These are phyloP conservation scores for Chelonoidis abingdonii DNA, from an alignment of 2,113 vertebrate species.

Conservation along the genomic window DNA sequence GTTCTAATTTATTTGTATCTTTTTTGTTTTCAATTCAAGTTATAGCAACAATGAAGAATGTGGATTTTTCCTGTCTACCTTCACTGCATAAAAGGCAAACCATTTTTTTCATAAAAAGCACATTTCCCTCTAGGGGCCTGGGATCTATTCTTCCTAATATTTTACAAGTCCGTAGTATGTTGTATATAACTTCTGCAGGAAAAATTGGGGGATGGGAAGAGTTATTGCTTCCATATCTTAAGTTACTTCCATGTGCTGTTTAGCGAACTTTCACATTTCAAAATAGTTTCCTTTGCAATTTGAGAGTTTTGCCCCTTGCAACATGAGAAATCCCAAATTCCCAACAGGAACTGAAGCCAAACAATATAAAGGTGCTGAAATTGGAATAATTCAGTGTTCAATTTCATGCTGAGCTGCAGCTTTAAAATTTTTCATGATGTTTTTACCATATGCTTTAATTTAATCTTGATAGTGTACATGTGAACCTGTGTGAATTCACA, in stretches of 20 bases:
- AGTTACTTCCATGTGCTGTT: background rate
- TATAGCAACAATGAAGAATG: background rate
- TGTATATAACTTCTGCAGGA: background rate
- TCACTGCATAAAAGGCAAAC: background rate
- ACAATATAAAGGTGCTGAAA: background rate
- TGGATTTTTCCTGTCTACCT: background rate
- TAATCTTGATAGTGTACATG: slow-evolving; percentile 19
- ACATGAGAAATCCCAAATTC: slow-evolving; percentile 12
- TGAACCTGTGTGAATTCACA: background rate
- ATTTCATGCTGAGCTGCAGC: slow-evolving; percentile 3
- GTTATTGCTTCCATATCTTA: background rate
- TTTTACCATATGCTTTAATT: slow-evolving; percentile 1
- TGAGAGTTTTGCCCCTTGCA: background rate
- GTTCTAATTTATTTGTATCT: background rate
- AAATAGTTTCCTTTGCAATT: background rate
- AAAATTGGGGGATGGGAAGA: accelerated
- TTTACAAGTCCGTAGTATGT: background rate
- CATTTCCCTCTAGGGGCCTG: background rate
- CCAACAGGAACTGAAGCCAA: slow-evolving; percentile 1
- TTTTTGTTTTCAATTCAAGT: background rate
- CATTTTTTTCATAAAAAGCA: background rate
- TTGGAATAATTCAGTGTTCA: background rate
- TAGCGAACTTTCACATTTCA: slow-evolving; percentile 3
- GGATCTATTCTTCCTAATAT: background rate
- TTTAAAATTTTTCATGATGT: background rate